A percentile compares a stretch with the other conserved stretches of the same genome.
Conservation (phyloP, 2,888 invertebrate genomes). For the Pammene aurita region DNA sequence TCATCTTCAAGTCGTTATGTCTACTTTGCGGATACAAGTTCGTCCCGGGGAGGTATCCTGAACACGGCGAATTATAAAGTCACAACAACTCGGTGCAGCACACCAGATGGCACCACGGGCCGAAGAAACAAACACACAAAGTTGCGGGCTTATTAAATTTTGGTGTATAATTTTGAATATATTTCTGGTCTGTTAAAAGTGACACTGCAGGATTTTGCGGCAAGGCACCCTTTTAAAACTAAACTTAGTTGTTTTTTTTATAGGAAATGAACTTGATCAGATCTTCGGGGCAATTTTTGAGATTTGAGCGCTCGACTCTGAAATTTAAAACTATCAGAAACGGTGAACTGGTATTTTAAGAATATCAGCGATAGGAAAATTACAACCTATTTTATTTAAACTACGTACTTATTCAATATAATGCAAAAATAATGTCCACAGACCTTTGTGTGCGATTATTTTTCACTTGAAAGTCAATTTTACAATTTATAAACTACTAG, state of each 20-base stretch:
- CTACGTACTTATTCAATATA: too few relatives aligned
- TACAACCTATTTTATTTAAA: too few relatives aligned
- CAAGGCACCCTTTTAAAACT: background rate
- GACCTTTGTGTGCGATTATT: too few relatives aligned
- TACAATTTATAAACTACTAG: too few relatives aligned
- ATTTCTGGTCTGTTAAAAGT: constrained; percentile 35
- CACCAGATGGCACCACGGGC: constrained; percentile 43
- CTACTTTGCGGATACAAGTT: constrained; percentile 22
- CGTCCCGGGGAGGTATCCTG: constrained; percentile 22
- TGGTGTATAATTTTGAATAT: constrained; percentile 43
- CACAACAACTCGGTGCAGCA: constrained; percentile 50
- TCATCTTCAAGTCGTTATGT: constrained; percentile 6
- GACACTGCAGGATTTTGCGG: background rate
- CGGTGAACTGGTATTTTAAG: too few relatives aligned
- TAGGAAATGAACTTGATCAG: too few relatives aligned
- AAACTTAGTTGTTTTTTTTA: background rate
- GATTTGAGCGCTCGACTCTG: too few relatives aligned
- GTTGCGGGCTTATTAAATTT: constrained; percentile 45
- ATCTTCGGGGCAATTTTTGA: too few relatives aligned
- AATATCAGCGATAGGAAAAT: too few relatives aligned
- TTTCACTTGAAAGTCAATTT: too few relatives aligned
- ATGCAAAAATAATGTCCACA: too few relatives aligned
- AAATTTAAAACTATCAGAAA: too few relatives aligned
- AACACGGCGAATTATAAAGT: constrained; percentile 60
- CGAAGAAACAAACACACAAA: constrained; percentile 44